Evolutionary conservation across 2,888 invertebrate species (phyloP).

Genomic region (Amblyjoppa fuscipennis): DNA sequence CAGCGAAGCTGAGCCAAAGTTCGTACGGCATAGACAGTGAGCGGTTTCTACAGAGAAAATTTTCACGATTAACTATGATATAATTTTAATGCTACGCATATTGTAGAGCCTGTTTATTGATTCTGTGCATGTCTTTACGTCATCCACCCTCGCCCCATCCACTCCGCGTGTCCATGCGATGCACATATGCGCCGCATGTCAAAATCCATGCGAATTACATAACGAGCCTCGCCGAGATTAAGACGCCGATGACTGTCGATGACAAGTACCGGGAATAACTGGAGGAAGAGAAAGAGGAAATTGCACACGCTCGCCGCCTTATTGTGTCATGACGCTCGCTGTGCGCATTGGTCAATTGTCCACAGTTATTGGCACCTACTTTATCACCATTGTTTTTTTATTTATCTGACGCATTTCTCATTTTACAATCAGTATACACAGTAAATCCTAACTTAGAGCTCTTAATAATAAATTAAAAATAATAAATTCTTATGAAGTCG

Average conservation of each 20-base stretch:
- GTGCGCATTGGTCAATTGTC: not conserved
- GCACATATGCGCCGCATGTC: conserved; percentile 72
- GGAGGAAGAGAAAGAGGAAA: conserved; percentile 17
- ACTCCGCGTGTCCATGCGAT: conserved; percentile 71
- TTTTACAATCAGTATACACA: too few relatives aligned
- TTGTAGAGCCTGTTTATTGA: conserved; percentile 1
- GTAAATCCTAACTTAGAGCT: too few relatives aligned
- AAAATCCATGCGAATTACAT: conserved; percentile 76
- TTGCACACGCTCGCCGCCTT: not conserved
- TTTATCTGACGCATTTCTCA: too few relatives aligned
- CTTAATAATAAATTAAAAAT: too few relatives aligned
- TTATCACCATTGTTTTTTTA: too few relatives aligned
- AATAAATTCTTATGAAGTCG: too few relatives aligned
- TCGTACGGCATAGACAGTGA: not conserved
- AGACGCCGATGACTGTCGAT: conserved; percentile 31
- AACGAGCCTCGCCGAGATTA: conserved; percentile 64
- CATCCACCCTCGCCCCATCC: not conserved
- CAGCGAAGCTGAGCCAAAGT: conserved; percentile 17
- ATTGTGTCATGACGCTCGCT: not conserved
- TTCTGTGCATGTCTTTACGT: conserved; percentile 28
- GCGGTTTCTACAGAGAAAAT: conserved; percentile 5
- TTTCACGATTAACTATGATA: conserved; percentile 14
- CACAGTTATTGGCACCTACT: not conserved
- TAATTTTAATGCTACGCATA: conserved; percentile 33
- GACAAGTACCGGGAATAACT: conserved; percentile 6